These are phyloP conservation scores for Theodoxus fluviatilis DNA, from an alignment of 2,888 invertebrate species.

Conservation along the genomic window DNA sequence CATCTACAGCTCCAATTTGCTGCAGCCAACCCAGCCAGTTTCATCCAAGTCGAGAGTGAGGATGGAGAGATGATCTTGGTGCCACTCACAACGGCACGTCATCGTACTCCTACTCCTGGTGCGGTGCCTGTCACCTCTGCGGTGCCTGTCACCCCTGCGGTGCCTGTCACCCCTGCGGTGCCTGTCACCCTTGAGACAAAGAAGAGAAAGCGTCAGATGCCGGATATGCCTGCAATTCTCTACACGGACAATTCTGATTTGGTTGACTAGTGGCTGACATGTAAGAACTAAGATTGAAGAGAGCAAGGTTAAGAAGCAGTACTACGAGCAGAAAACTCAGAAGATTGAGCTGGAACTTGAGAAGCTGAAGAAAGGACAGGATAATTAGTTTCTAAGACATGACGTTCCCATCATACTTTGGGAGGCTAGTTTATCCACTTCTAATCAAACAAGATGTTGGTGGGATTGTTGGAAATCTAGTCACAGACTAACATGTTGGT, in stretches of 20 bases:
- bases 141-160: too few species aligned
- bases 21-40: conserved; percentile 14
- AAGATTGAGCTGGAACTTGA: conserved; percentile 16
- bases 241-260: conserved; percentile 7
- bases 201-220: conserved; percentile 13
- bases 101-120: neutral
- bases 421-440: conserved; percentile 10
- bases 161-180: too few species aligned
- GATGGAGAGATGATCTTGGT: conserved; percentile 15
- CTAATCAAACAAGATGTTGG: conserved; percentile 11
- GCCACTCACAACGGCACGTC: conserved; percentile 10
- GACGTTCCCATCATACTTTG: conserved; percentile 15
- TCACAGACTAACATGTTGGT: conserved; percentile 17
- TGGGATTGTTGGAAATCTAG: neutral
- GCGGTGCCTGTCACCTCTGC: too few species aligned
- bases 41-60: conserved; percentile 15
- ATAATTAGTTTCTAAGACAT: conserved; percentile 18
- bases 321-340: neutral
- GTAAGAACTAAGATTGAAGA: conserved; percentile 9
- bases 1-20: conserved; percentile 16
- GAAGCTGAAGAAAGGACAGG: conserved; percentile 16
- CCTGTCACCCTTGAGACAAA: conserved; percentile 12
- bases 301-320: conserved; percentile 14
- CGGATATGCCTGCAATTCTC: conserved; percentile 13
- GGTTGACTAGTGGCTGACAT: conserved; percentile 13